Evolutionary conservation across 2,113 vertebrate species (phyloP).

Genomic region (Pteronura brasiliensis): DNA sequence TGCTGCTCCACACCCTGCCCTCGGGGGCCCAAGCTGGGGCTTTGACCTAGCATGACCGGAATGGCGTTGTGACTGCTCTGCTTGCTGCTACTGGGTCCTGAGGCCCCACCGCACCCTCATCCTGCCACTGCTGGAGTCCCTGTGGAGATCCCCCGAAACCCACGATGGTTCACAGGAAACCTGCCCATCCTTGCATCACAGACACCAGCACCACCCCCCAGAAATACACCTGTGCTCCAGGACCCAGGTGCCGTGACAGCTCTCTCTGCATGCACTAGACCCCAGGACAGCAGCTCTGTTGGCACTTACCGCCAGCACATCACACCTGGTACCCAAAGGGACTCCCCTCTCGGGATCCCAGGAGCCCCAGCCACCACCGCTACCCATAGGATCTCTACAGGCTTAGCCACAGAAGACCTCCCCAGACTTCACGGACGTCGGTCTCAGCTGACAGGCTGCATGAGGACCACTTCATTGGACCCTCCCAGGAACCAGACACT

Average conservation of each 20-base stretch:
- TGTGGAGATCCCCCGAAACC: not conserved
- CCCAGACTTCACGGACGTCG: not conserved
- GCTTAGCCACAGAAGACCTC: not conserved
- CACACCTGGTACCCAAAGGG: not conserved
- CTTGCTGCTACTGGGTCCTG: not conserved
- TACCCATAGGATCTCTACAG: not conserved
- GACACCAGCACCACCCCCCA: not conserved
- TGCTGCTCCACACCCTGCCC: not conserved
- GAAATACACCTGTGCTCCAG: not conserved
- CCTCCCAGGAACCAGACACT: not conserved
- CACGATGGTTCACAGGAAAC: not conserved
- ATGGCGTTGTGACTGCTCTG: too few species aligned
- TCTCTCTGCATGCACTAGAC: not conserved
- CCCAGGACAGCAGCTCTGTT: not conserved
- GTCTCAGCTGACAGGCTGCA: not conserved
- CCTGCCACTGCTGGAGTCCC: not conserved
- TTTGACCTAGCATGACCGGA: not conserved
- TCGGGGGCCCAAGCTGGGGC: not conserved
- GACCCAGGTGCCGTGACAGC: not conserved
- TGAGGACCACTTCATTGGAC: too few species aligned
- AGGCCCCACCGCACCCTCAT: not conserved
- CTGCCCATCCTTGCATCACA: not conserved
- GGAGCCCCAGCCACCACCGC: not conserved
- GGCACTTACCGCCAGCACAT: not conserved
- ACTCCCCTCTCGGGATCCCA: not conserved